phyloP scores from a whole-genome alignment of 2,797 vertebrate species.

The Thamnophis elegans region DNA sequence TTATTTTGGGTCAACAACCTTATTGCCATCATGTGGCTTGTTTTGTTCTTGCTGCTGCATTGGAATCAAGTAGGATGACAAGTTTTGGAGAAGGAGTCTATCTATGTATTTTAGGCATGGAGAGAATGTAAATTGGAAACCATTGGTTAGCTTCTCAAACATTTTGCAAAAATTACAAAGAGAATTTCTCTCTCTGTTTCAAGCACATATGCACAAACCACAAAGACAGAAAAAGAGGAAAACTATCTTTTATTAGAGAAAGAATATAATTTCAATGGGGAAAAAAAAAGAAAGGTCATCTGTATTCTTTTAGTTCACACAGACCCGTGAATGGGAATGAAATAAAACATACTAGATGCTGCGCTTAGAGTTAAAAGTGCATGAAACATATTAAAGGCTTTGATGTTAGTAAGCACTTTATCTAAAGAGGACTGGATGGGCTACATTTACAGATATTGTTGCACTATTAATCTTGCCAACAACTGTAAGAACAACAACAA shows the following conservation, averaged over 20 bases:
- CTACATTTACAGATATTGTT: conserved; percentile 28
- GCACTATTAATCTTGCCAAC: neutral
- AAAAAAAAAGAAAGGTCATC: conserved; percentile 16
- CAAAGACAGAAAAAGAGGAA: neutral
- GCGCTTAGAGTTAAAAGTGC: conserved; percentile 6
- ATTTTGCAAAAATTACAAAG: conserved; percentile 11
- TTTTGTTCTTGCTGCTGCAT: neutral
- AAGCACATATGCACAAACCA: too few species aligned
- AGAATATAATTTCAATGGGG: neutral
- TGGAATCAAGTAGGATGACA: conserved; percentile 33
- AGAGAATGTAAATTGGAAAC: conserved; percentile 23
- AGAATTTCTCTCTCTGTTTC: neutral
- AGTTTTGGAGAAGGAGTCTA: conserved; percentile 20
- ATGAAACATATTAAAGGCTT: conserved; percentile 5
- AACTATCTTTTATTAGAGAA: neutral
- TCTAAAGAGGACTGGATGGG: conserved; percentile 3
- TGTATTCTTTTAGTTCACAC: neutral
- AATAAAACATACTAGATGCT: neutral
- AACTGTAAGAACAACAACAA: neutral
- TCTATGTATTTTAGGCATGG: conserved; percentile 25
- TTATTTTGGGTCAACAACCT: neutral
- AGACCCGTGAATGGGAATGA: conserved; percentile 1
- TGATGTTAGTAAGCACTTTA: conserved; percentile 23
- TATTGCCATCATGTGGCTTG: neutral
- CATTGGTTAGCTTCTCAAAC: conserved; percentile 28